A percentile compares a stretch with the other conserved stretches of the same genome.
Evolutionary conservation across 2,888 invertebrate species (phyloP).

Genomic region (Galerucella calmariensis): DNA sequence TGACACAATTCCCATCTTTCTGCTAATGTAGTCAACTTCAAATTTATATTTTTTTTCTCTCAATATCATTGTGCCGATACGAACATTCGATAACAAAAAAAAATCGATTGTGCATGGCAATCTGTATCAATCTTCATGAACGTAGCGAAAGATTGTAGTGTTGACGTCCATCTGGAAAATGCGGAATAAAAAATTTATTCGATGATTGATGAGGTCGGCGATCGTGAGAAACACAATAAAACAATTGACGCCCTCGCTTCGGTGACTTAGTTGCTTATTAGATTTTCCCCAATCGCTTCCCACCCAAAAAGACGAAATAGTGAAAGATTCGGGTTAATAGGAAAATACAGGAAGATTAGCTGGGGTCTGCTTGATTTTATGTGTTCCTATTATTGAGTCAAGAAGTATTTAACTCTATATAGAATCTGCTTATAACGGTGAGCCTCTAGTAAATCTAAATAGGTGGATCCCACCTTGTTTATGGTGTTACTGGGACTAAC

Average conservation of each 20-base stretch:
- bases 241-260: constrained; percentile 9
- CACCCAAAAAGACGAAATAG: background rate
- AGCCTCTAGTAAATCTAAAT: too few relatives aligned
- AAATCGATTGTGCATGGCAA: constrained; percentile 17
- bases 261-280: constrained; percentile 12
- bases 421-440: too few relatives aligned
- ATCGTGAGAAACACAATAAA: constrained; percentile 25
- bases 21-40: background rate
- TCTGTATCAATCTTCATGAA: constrained; percentile 36
- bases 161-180: constrained; percentile 29
- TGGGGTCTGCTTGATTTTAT: background rate
- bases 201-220: constrained; percentile 34
- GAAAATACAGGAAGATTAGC: constrained; percentile 17
- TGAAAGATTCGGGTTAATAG: background rate
- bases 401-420: too few relatives aligned
- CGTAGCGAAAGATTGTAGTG: constrained; percentile 32
- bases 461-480: too few relatives aligned
- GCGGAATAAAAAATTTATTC: constrained; percentile 30
- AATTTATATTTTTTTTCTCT: background rate
- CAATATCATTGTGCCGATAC: background rate
- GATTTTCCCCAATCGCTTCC: background rate
- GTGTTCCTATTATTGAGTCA: too few relatives aligned
- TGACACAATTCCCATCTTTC: background rate
- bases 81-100: constrained; percentile 11
- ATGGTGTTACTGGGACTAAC: too few relatives aligned